Percentiles rank a stretch among this genome's conserved stretches.
phyloP scores from a whole-genome alignment of 2,888 invertebrate genomes.

The Halictus ligatus region DNA sequence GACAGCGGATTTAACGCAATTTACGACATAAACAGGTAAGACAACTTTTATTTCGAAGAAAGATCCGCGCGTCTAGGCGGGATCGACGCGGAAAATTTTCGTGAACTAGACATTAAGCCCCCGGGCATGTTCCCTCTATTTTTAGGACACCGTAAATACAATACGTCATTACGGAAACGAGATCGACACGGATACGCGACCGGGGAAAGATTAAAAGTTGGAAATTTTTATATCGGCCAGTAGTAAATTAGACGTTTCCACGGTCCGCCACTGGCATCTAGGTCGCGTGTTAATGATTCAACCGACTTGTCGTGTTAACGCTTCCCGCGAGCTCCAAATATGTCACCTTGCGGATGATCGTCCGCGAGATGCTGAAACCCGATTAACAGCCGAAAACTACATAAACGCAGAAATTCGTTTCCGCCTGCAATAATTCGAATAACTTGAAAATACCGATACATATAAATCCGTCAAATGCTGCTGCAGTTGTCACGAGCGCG shows the following conservation, averaged over 20 bases:
- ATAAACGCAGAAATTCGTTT: too few relatives aligned
- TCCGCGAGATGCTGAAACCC: background rate
- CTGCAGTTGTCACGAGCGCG: background rate
- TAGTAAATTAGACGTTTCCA: background rate
- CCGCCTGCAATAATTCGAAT: too few relatives aligned
- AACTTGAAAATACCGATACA: background rate
- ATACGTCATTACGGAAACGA: background rate
- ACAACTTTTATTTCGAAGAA: background rate
- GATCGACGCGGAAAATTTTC: background rate
- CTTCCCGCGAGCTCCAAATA: background rate
- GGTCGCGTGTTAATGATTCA: constrained; percentile 15
- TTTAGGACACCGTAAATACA: background rate
- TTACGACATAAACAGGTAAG: too few relatives aligned
- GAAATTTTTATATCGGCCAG: background rate
- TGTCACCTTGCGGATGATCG: background rate
- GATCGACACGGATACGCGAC: background rate
- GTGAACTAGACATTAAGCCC: background rate
- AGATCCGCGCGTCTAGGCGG: background rate
- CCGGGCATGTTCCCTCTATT: background rate
- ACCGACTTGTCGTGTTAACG: background rate
- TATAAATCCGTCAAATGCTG: background rate
- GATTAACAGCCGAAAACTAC: background rate
- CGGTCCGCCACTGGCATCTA: background rate
- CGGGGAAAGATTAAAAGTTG: background rate
- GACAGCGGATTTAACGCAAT: background rate